Evolutionary conservation across 2,888 invertebrate species (phyloP).

Genomic region (Cephonodes hylas): DNA sequence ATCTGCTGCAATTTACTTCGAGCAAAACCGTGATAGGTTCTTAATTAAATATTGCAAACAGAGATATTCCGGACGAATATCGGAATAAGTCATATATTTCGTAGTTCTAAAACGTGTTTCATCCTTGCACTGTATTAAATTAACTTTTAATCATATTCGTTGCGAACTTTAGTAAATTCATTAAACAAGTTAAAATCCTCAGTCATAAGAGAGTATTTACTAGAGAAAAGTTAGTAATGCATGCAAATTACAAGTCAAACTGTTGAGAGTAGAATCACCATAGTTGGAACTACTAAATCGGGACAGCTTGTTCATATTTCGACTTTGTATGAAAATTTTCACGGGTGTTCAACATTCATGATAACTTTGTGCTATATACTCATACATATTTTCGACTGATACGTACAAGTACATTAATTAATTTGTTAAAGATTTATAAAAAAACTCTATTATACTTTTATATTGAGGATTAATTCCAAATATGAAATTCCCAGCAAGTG

Average conservation of each 20-base stretch:
- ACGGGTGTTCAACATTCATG: background rate
- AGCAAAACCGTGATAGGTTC: too few species aligned
- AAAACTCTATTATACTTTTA: too few species aligned
- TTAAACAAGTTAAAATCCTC: slow-evolving; percentile 27
- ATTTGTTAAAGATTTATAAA: too few species aligned
- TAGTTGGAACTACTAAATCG: background rate
- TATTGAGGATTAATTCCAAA: too few species aligned
- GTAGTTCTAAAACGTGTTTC: background rate
- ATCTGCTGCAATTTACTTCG: too few species aligned
- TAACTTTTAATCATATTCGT: slow-evolving; percentile 12
- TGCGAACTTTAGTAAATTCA: slow-evolving; percentile 21
- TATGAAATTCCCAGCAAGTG: too few species aligned
- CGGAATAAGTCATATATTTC: background rate
- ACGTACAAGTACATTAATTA: too few species aligned
- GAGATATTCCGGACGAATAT: background rate
- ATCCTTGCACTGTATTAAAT: slow-evolving; percentile 9
- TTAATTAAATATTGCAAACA: too few species aligned
- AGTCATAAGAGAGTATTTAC: slow-evolving; percentile 31
- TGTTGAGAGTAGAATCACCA: slow-evolving; percentile 8
- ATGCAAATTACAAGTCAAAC: slow-evolving; percentile 45
- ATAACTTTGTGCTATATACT: background rate
- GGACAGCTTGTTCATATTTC: background rate
- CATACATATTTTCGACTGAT: too few species aligned
- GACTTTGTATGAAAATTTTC: background rate
- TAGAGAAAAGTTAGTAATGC: slow-evolving; percentile 41